Conservation (phyloP, 2,888 invertebrate genomes). For the Microplitis manilae region DNA sequence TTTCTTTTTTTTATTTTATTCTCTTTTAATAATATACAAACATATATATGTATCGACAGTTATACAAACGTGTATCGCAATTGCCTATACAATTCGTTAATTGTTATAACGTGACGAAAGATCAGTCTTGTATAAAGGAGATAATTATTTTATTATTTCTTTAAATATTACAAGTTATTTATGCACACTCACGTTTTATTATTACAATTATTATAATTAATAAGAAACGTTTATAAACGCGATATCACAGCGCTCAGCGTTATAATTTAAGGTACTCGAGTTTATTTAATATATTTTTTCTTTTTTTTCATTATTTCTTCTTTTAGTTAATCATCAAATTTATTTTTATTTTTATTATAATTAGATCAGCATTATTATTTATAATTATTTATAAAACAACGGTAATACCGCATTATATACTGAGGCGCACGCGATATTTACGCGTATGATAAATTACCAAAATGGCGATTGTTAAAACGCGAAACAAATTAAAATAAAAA, state of each 20-base stretch:
- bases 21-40: conserved; percentile 53
- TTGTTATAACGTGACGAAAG: conserved; percentile 51
- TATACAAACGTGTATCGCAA: conserved; percentile 55
- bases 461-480: conserved; percentile 31
- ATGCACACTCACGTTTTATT: conserved; percentile 63
- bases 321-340: conserved; percentile 39
- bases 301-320: conserved; percentile 32
- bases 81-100: conserved; percentile 52
- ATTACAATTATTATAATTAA: conserved; percentile 53
- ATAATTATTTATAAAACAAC: conserved; percentile 5
- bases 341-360: background rate
- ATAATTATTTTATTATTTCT: conserved; percentile 55
- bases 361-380: background rate
- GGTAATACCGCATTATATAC: conserved; percentile 49
- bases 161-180: conserved; percentile 63
- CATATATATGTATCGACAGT: conserved; percentile 57
- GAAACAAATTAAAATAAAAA: conserved; percentile 47
- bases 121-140: conserved; percentile 62
- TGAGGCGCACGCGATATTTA: conserved; percentile 57
- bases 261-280: conserved; percentile 53
- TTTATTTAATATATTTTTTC: conserved; percentile 38
- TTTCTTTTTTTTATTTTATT: too few relatives aligned
- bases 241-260: conserved; percentile 71
- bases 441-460: conserved; percentile 43
- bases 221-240: conserved; percentile 63